Percentiles rank a stretch among this genome's conserved stretches.
These are phyloP conservation scores for Belonocnema kinseyi DNA, from an alignment of 1,140 invertebrate species.

Conservation along the genomic window DNA sequence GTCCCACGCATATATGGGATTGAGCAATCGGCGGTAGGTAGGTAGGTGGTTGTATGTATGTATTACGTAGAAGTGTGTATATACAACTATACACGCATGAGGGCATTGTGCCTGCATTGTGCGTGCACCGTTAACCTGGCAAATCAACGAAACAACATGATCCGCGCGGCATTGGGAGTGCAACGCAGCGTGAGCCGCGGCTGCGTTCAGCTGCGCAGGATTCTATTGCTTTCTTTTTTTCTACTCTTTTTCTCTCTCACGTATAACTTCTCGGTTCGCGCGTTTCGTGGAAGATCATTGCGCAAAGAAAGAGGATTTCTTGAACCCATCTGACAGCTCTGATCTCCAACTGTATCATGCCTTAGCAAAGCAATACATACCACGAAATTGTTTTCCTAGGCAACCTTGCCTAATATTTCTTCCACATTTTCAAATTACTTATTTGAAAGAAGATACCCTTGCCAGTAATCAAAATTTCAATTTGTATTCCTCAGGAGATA, in stretches of 20 bases:
- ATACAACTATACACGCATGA: background rate
- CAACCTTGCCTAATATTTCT: conserved; percentile 14
- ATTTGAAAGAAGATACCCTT: background rate
- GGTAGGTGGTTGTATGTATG: background rate
- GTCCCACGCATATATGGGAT: conserved; percentile 57
- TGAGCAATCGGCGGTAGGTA: conserved; percentile 56
- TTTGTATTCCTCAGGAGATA: background rate
- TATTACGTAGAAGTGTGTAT: background rate
- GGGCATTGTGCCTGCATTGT: conserved; percentile 37
- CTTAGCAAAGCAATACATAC: conserved; percentile 7
- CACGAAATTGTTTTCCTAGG: background rate
- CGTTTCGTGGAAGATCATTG: conserved; percentile 15
- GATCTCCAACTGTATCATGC: background rate
- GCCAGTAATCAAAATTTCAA: background rate
- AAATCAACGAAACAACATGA: background rate
- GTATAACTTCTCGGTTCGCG: background rate
- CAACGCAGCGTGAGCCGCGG: background rate
- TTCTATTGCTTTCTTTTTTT: too few relatives aligned
- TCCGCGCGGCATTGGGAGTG: background rate
- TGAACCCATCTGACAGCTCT: conserved; percentile 20
- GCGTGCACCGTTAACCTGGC: conserved; percentile 60
- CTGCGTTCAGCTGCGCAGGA: background rate
- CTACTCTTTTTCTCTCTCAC: background rate
- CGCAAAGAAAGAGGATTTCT: conserved; percentile 17
- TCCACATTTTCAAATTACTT: background rate